Evolutionary conservation across 2,888 invertebrate species (phyloP).

Genomic region (Drosophila pseudotalamancana): DNA sequence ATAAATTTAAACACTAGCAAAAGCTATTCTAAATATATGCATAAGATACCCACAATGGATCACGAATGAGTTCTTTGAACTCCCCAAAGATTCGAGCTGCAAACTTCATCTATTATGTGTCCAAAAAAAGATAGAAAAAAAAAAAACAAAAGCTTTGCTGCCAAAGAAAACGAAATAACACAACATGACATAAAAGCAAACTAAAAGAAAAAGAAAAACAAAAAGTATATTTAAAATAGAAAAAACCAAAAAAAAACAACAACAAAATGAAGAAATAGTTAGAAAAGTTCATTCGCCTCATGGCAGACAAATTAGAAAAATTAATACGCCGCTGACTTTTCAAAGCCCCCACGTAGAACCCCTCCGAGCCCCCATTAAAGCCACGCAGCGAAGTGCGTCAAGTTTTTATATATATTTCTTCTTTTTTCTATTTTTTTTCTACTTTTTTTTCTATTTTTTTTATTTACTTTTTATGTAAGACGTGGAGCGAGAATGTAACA

Average conservation of each 20-base stretch:
- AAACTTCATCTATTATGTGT: slow-evolving; percentile 75
- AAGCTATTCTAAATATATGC: slow-evolving; percentile 67
- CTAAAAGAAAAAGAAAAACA: slow-evolving; percentile 33
- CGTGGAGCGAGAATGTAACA: slow-evolving; percentile 68
- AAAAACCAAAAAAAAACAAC: slow-evolving; percentile 29
- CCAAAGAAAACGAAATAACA: slow-evolving; percentile 73
- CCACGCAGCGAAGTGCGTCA: slow-evolving; percentile 60
- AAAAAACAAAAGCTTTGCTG: slow-evolving; percentile 46
- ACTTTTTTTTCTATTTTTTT: slow-evolving; percentile 22
- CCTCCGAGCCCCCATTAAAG: slow-evolving; percentile 13
- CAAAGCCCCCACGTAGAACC: slow-evolving; percentile 38
- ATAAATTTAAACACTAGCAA: slow-evolving; percentile 58
- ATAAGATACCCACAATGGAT: slow-evolving; percentile 70
- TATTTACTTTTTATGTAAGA: slow-evolving; percentile 66
- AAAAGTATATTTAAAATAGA: slow-evolving; percentile 26
- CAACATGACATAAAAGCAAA: slow-evolving; percentile 71
- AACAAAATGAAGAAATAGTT: slow-evolving; percentile 35
- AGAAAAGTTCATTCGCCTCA: slow-evolving; percentile 75
- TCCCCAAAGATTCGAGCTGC: slow-evolving; percentile 29
- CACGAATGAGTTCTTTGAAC: slow-evolving; percentile 74
- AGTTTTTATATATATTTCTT: no score
- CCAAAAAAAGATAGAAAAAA: slow-evolving; percentile 38
- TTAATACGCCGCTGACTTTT: slow-evolving; percentile 70
- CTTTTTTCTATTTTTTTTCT: slow-evolving; percentile 22
- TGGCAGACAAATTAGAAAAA: slow-evolving; percentile 75